Conservation (phyloP, 1,140 invertebrate genomes). For the Calephelis virginiensis region DNA sequence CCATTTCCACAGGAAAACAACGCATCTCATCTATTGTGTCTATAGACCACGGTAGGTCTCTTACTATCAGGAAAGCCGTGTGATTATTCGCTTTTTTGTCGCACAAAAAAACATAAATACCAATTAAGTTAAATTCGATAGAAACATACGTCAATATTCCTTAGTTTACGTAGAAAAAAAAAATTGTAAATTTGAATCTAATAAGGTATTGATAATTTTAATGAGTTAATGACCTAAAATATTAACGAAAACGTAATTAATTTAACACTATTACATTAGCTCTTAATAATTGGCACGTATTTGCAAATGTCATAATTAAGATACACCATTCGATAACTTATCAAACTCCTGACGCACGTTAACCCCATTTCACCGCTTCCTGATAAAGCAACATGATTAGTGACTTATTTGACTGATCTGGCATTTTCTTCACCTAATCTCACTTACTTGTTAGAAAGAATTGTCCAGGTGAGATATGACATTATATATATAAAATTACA, state of each 20-base stretch:
- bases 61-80: too few relatives aligned
- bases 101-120: too few relatives aligned
- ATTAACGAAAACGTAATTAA: neutral
- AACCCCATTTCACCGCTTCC: constrained; percentile 2
- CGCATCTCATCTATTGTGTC: too few relatives aligned
- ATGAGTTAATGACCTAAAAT: neutral
- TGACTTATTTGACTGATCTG: neutral
- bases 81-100: too few relatives aligned
- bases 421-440: neutral
- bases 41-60: too few relatives aligned
- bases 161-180: too few relatives aligned
- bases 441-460: neutral
- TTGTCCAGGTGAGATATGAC: neutral
- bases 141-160: too few relatives aligned
- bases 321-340: neutral
- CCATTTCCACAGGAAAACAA: too few relatives aligned
- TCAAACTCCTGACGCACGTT: constrained; percentile 4
- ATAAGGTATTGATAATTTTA: too few relatives aligned
- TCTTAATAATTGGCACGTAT: neutral
- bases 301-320: neutral
- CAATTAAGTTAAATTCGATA: too few relatives aligned
- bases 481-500: too few relatives aligned
- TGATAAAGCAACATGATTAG: constrained; percentile 6
- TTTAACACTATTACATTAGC: neutral
- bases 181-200: too few relatives aligned